These are phyloP conservation scores for Drosophila setosimentum DNA, from an alignment of 2,888 invertebrate genomes.

Conservation along the genomic window DNA sequence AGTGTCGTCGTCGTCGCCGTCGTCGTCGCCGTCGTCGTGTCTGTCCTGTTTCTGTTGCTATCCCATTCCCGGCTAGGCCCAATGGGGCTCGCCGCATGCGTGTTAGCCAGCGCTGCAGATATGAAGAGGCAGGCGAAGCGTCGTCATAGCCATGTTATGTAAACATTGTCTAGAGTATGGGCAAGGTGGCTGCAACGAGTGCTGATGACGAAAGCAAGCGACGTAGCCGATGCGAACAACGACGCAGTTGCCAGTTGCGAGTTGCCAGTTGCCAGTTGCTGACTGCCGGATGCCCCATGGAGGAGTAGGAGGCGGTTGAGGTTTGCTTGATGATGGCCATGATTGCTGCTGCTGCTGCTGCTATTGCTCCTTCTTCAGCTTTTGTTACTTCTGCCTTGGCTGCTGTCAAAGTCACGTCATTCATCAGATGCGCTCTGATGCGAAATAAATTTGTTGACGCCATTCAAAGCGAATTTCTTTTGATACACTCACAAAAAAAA, in stretches of 20 bases:
- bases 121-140: slow-evolving; percentile 27
- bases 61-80: slow-evolving; percentile 27
- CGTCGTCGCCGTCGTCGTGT: slow-evolving; percentile 10
- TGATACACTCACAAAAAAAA: background rate
- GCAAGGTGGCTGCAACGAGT: background rate
- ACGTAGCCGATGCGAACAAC: slow-evolving; percentile 18
- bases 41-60: slow-evolving; percentile 16
- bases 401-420: slow-evolving; percentile 69
- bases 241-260: slow-evolving; percentile 43
- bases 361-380: slow-evolving; percentile 12
- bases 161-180: slow-evolving; percentile 46
- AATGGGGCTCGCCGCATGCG: slow-evolving; percentile 63
- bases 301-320: slow-evolving; percentile 7
- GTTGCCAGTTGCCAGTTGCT: slow-evolving; percentile 46
- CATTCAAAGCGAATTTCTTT: slow-evolving; percentile 61
- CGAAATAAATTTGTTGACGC: slow-evolving; percentile 72
- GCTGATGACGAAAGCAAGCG: slow-evolving; percentile 45
- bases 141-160: slow-evolving; percentile 65
- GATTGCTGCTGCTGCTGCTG: slow-evolving; percentile 13
- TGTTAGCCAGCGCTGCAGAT: slow-evolving; percentile 43
- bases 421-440: slow-evolving; percentile 71
- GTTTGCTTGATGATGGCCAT: slow-evolving; percentile 26
- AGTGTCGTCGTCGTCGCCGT: slow-evolving; percentile 7
- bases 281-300: slow-evolving; percentile 57
- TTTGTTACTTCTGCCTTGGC: slow-evolving; percentile 19